Evolutionary conservation across 2,113 vertebrate species (phyloP), one percentile per base, ranked within the genome.

Genomic region (Daphoenositta chrysoptera): DNA sequence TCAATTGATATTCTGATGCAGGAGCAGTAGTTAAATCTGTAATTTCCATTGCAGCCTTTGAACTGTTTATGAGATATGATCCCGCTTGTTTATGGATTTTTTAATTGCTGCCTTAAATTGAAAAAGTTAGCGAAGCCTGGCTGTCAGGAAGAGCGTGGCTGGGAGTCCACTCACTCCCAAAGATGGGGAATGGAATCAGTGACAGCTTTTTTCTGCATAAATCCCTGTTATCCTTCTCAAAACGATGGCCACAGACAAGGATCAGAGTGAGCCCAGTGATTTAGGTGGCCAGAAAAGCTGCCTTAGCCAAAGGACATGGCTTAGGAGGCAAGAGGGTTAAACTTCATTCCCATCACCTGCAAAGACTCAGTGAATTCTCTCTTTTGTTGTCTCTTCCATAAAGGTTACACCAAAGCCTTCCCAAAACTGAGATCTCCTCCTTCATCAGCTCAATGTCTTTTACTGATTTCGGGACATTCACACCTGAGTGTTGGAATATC

Each of bases 21-120:
- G 13, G 31, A 21, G 47, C 35, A 89, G 73, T 13, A 76, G n/a
- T 72, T 95, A 89, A 64, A 92, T 68, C 45, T 71, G 53, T 7
- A 79, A 87, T 87, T 91, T 91, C 83, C 87, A 76, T 4, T 61
- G 50, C 84, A 87, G 75, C 53, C 66, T 91, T 94, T 89, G 89
- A 95, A 94, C 51, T 60, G 35, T 57, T 93, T 83, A 79, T 64
- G 47, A 78, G 76, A 47, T 53, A 44, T 1, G 19, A 76, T n/a
- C 69, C 47, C 84, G 53, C 47, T 76, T 94, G 77, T 82, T 93
- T 84, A 87, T 40, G 61, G 87, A 51, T 56, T 87, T 71, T 87
- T 87, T 69, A 91, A 85, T 79, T 94, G 53, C 70, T 79, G 45
- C 57, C 31, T 65, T 79, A 64, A 79, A 76, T n/a, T 72, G 65